Evolutionary conservation across 1,140 invertebrate genomes (phyloP).

Genomic region (Stegodyphus dumicola): DNA sequence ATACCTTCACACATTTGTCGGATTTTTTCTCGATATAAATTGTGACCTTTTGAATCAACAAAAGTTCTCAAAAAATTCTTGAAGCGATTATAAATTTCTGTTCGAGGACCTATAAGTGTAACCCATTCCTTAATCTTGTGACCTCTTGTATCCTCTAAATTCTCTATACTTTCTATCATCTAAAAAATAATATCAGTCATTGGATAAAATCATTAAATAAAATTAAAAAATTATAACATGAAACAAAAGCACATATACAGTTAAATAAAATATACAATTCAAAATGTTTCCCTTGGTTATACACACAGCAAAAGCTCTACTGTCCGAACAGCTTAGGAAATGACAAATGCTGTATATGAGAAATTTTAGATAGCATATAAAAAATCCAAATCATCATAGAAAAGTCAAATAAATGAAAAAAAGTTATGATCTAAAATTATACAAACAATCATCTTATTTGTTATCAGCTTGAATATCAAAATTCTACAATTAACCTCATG

Average conservation of each 20-base stretch:
- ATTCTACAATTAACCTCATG: no score
- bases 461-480: no score
- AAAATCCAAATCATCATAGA: no score
- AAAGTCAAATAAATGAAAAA: no score
- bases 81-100: constrained; percentile 96
- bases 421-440: no score
- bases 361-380: no score
- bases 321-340: no score
- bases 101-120: constrained; percentile 91
- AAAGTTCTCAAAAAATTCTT: constrained; percentile 94
- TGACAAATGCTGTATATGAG: no score
- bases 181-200: constrained; percentile 64
- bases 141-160: constrained; percentile 86
- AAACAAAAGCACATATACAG: neutral
- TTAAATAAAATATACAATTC: neutral
- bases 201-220: constrained; percentile 4
- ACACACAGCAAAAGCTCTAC: no score
- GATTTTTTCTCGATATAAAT: constrained; percentile 93
- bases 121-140: constrained; percentile 95
- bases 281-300: no score
- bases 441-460: no score
- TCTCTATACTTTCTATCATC: constrained; percentile 97
- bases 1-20: constrained; percentile 91
- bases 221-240: constrained; percentile 12
- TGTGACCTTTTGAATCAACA: constrained; percentile 86